A percentile compares a stretch with the other conserved stretches of the same genome.
These are phyloP conservation scores for Nemotelus nigrinus DNA, from an alignment of 2,888 invertebrate genomes.

Conservation along the genomic window DNA sequence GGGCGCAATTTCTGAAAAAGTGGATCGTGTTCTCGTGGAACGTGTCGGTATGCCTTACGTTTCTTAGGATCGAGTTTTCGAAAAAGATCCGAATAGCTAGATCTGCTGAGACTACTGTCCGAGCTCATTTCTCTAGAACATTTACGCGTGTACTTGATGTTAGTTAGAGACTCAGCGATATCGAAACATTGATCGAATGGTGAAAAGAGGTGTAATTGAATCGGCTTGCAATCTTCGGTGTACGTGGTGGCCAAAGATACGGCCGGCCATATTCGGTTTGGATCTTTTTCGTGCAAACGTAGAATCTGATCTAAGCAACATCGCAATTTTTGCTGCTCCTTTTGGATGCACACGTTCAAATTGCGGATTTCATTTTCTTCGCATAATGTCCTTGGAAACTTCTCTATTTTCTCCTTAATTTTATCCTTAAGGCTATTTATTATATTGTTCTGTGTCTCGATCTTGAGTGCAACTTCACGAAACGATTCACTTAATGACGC, in stretches of 20 bases:
- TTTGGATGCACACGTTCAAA: conserved; percentile 59
- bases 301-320: conserved; percentile 58
- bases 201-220: conserved; percentile 20
- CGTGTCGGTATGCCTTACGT: background rate
- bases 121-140: background rate
- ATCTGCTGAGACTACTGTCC: conserved; percentile 64
- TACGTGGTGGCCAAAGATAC: conserved; percentile 59
- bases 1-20: conserved; percentile 54
- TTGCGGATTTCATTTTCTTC: conserved; percentile 59
- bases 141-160: background rate
- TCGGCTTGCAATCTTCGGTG: conserved; percentile 57
- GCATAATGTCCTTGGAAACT: conserved; percentile 56
- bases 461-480: conserved; percentile 57
- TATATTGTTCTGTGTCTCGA: conserved; percentile 60
- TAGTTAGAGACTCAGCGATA: background rate
- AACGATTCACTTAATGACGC: conserved; percentile 55
- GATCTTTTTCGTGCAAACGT: conserved; percentile 59
- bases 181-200: background rate
- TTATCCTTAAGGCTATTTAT: conserved; percentile 59
- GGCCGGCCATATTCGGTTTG: conserved; percentile 57
- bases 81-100: background rate
- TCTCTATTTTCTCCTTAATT: conserved; percentile 57
- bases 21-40: background rate
- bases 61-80: background rate
- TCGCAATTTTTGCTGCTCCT: conserved; percentile 59